Percentiles rank a stretch among this genome's conserved stretches.
phyloP scores from a whole-genome alignment of 2,113 vertebrate genomes.

The Junco hyemalis region DNA sequence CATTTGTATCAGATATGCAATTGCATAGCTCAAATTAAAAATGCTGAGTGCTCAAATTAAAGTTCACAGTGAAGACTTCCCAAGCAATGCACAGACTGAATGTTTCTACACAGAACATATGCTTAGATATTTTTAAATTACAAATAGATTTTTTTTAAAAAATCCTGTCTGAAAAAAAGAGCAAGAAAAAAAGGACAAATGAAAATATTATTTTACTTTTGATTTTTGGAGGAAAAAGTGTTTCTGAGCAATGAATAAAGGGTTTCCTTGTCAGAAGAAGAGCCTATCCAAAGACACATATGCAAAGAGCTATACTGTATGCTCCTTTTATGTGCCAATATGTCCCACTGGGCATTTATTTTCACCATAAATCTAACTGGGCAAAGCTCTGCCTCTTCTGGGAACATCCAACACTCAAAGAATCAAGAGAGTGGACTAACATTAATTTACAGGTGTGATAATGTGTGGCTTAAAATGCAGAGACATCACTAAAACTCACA shows the following conservation, averaged over 20 bases:
- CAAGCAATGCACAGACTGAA: neutral
- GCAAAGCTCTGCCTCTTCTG: neutral
- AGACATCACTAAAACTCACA: neutral
- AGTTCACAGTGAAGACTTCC: neutral
- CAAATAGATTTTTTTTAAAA: neutral
- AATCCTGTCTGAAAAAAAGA: neutral
- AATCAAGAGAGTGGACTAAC: neutral
- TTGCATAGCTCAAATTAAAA: neutral
- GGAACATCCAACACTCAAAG: neutral
- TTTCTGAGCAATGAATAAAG: neutral
- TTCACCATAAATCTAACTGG: neutral
- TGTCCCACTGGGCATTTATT: neutral
- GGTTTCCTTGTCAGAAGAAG: neutral
- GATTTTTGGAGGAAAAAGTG: neutral
- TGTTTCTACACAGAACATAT: neutral
- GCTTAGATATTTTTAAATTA: neutral
- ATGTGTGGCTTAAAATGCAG: neutral
- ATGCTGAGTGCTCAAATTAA: conserved; percentile 8
- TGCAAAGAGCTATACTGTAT: neutral
- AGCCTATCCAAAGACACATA: neutral
- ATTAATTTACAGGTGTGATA: neutral
- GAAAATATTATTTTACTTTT: neutral
- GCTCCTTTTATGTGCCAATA: neutral
- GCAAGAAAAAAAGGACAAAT: neutral
- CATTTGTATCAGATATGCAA: neutral